phyloP scores from a whole-genome alignment of 1,140 invertebrate genomes.

The Hirudo medicinalis region DNA sequence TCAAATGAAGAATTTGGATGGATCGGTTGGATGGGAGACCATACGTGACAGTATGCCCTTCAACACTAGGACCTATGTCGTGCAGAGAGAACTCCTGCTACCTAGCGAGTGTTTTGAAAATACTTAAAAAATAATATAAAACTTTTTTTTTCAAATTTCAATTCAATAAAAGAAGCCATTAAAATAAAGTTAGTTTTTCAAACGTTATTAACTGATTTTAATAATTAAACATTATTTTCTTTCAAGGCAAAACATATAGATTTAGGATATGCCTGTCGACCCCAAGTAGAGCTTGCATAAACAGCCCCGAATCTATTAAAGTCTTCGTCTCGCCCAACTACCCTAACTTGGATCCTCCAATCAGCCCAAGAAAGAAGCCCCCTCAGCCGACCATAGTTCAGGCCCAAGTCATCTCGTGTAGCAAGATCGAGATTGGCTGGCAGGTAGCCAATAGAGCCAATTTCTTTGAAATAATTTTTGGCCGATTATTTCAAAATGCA shows the following conservation, averaged over 20 bases:
- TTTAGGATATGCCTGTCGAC: background rate
- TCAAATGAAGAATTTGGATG: too few species aligned
- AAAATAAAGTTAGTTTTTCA: too few species aligned
- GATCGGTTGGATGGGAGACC: too few species aligned
- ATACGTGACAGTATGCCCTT: too few species aligned
- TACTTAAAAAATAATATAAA: background rate
- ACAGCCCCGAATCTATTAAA: background rate
- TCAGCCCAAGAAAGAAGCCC: background rate
- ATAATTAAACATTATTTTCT: background rate
- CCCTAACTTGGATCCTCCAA: background rate
- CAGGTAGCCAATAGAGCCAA: background rate
- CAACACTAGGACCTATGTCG: background rate
- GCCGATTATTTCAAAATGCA: too few species aligned
- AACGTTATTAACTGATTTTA: too few species aligned
- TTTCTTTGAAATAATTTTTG: background rate
- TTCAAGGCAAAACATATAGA: background rate
- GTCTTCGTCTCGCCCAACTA: background rate
- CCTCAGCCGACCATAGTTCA: slow-evolving; percentile 7
- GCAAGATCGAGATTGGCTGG: slow-evolving; percentile 2
- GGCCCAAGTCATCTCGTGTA: background rate
- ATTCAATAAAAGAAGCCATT: too few species aligned
- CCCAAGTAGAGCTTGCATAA: background rate
- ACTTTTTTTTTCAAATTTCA: background rate
- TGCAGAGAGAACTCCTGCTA: background rate
- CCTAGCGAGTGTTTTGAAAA: background rate